Evolutionary conservation across 2,888 invertebrate species (phyloP).

Genomic region (Drosophila anomalata): DNA sequence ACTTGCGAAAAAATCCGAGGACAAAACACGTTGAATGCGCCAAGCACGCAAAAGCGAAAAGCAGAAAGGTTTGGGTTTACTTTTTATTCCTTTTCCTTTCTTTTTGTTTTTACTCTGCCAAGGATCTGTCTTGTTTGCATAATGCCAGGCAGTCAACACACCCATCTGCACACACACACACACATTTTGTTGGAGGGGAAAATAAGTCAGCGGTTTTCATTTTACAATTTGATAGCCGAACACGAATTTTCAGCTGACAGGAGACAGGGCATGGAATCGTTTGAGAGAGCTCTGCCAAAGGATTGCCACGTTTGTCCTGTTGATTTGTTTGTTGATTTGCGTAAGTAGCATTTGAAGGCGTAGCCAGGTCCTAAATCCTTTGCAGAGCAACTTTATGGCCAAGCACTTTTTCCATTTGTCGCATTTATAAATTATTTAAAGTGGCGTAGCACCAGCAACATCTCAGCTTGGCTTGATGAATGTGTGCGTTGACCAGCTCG

Average conservation of each 20-base stretch:
- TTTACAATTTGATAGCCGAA: constrained; percentile 67
- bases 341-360: constrained; percentile 39
- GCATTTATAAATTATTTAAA: constrained; percentile 80
- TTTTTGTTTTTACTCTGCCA: constrained; percentile 6
- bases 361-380: constrained; percentile 52
- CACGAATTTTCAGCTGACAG: constrained; percentile 71
- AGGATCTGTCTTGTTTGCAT: constrained; percentile 47
- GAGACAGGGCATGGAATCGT: constrained; percentile 53
- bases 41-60: constrained; percentile 20
- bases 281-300: constrained; percentile 39
- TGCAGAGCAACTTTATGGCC: constrained; percentile 55
- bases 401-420: constrained; percentile 73
- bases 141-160: constrained; percentile 45
- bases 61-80: constrained; percentile 16
- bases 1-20: constrained; percentile 27
- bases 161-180: constrained; percentile 4
- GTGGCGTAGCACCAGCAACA: constrained; percentile 57
- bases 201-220: constrained; percentile 68
- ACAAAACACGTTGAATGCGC: constrained; percentile 38
- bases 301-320: constrained; percentile 63
- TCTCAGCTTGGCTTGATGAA: constrained; percentile 37
- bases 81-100: neutral
- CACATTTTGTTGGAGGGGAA: neutral
- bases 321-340: constrained; percentile 75
- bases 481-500: constrained; percentile 59